Percentiles rank a stretch among this genome's conserved stretches.
These are phyloP conservation scores for Beaufortia kweichowensis DNA, from an alignment of 2,113 vertebrate species.

Conservation along the genomic window DNA sequence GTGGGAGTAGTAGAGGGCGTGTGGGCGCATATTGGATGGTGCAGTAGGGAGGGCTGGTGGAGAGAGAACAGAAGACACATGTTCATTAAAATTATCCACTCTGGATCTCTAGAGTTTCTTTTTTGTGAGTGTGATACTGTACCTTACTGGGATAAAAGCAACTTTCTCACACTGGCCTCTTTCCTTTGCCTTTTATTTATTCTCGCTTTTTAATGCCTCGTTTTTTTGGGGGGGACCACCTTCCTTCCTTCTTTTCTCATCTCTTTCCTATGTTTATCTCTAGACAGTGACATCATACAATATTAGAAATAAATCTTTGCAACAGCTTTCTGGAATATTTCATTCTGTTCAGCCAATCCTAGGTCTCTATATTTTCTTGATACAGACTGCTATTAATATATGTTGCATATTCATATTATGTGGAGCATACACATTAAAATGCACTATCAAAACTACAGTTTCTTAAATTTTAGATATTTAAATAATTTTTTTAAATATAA, in stretches of 20 bases:
- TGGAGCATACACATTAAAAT: too few species aligned
- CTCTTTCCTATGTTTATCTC: not conserved
- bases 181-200: conserved; percentile 31
- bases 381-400: too few species aligned
- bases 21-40: conserved; percentile 45
- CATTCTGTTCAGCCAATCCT: too few species aligned
- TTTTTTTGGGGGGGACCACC: not conserved
- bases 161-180: conserved; percentile 21
- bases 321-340: too few species aligned
- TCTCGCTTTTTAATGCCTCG: not conserved
- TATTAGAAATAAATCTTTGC: not conserved
- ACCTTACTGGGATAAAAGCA: conserved; percentile 34
- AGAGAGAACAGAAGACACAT: conserved; percentile 62
- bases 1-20: conserved; percentile 47
- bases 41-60: conserved; percentile 56
- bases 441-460: too few species aligned
- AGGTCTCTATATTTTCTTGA: too few species aligned
- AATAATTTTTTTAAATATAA: too few species aligned
- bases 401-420: too few species aligned
- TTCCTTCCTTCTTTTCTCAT: not conserved
- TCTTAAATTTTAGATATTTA: too few species aligned
- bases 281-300: not conserved
- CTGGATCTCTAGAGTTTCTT: conserved; percentile 55
- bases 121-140: conserved; percentile 11
- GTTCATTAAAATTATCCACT: conserved; percentile 69